Evolutionary conservation across 2,113 vertebrate genomes (phyloP).

Genomic region (Amphilophus citrinellus): DNA sequence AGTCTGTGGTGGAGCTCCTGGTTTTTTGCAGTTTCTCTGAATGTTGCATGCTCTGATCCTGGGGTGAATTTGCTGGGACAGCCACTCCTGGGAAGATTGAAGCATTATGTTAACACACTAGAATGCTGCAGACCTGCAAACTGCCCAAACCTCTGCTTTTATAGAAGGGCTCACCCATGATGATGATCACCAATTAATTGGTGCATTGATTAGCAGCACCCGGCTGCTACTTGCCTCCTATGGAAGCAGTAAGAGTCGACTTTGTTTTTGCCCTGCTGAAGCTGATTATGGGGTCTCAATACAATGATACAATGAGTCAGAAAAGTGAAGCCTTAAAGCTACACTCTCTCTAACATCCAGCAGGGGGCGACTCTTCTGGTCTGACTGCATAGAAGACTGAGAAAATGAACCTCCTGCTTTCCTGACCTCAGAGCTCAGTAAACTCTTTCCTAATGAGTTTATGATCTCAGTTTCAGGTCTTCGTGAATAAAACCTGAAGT

Average conservation of each 20-base stretch:
- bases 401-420: not conserved
- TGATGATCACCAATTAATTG: not conserved
- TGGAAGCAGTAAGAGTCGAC: no score
- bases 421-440: slow-evolving; percentile 1
- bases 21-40: no score
- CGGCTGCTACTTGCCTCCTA: not conserved
- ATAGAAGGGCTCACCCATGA: not conserved
- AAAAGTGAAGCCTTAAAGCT: no score
- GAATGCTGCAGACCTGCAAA: not conserved
- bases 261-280: no score
- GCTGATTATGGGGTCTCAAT: no score
- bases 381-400: no score
- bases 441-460: not conserved
- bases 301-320: no score
- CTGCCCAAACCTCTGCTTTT: not conserved
- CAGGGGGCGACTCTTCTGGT: no score
- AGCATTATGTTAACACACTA: not conserved
- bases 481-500: not conserved
- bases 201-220: not conserved
- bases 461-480: not conserved
- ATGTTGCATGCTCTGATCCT: no score
- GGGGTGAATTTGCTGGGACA: not conserved
- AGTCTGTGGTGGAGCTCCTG: not conserved
- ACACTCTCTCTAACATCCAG: no score
- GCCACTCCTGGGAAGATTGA: no score